Evolutionary conservation across 2,797 vertebrate genomes (phyloP).

Genomic region (Clarias platycephalus): DNA sequence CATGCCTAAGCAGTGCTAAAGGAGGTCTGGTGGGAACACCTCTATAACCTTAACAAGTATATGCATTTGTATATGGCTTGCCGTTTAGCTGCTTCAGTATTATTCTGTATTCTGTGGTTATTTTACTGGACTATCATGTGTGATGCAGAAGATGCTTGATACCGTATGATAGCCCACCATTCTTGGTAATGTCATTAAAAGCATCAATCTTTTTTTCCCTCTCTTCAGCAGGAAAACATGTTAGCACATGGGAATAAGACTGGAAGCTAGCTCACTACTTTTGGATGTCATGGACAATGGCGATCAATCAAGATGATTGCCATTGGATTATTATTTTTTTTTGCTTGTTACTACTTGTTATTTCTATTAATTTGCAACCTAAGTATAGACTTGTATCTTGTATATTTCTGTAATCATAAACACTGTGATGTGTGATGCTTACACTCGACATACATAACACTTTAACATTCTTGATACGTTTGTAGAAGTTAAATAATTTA

Average conservation of each 20-base stretch:
- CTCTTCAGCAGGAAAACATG: neutral
- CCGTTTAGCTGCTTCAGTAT: neutral
- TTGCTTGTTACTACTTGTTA: neutral
- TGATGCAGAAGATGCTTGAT: neutral
- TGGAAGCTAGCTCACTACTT: neutral
- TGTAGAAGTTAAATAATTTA: neutral
- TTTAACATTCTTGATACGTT: neutral
- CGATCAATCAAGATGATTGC: neutral
- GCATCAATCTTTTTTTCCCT: neutral
- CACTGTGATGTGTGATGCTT: no score
- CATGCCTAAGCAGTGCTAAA: constrained; percentile 38
- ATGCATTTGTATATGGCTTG: neutral
- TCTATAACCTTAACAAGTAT: neutral
- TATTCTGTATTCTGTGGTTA: neutral
- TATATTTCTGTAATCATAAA: neutral
- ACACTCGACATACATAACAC: neutral
- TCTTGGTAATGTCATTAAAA: neutral
- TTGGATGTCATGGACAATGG: neutral
- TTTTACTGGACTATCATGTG: neutral
- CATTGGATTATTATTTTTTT: neutral
- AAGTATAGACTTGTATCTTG: neutral
- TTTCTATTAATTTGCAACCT: neutral
- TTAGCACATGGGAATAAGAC: neutral
- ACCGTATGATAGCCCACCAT: neutral
- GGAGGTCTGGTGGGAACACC: constrained; percentile 16